A percentile compares a stretch with the other conserved stretches of the same genome.
phyloP scores from a whole-genome alignment of 2,888 invertebrate genomes.

The Portevinia maculata region DNA sequence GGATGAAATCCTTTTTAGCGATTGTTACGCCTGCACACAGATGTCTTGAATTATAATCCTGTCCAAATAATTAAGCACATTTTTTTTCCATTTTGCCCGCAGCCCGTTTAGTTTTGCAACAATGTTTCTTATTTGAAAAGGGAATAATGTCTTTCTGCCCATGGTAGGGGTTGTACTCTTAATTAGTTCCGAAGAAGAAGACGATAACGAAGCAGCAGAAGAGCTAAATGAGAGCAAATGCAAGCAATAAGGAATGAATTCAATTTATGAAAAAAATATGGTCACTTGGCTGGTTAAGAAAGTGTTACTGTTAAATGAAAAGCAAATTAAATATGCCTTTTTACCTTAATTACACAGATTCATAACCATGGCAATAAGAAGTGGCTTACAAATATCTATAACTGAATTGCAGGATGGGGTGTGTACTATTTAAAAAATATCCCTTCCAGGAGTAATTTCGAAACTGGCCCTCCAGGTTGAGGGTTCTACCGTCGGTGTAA shows the following conservation, averaged over 20 bases:
- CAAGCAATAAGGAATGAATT: slow-evolving; percentile 62
- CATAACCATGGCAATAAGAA: slow-evolving; percentile 57
- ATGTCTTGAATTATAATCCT: slow-evolving; percentile 71
- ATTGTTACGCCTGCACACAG: slow-evolving; percentile 45
- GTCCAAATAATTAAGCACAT: slow-evolving; percentile 68
- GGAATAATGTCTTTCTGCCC: slow-evolving; percentile 6
- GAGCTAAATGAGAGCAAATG: slow-evolving; percentile 9
- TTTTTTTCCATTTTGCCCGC: slow-evolving; percentile 29
- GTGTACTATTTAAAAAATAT: no score
- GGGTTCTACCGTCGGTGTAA: no score
- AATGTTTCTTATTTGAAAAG: slow-evolving; percentile 48
- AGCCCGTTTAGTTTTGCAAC: slow-evolving; percentile 49
- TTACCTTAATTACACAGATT: slow-evolving; percentile 39
- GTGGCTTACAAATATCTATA: not conserved
- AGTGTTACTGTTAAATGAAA: slow-evolving; percentile 44
- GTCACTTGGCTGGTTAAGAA: slow-evolving; percentile 56
- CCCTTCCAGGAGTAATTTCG: no score
- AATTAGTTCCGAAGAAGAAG: slow-evolving; percentile 39
- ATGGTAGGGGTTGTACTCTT: slow-evolving; percentile 25
- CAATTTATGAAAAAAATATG: slow-evolving; percentile 69
- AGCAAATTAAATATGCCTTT: slow-evolving; percentile 49
- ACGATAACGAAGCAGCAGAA: no score
- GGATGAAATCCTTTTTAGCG: slow-evolving; percentile 32
- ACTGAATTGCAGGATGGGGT: no score
- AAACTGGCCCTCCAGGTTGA: no score